Evolutionary conservation across 2,888 invertebrate genomes (phyloP).

Genomic region (Hemicrepidius hirtus): DNA sequence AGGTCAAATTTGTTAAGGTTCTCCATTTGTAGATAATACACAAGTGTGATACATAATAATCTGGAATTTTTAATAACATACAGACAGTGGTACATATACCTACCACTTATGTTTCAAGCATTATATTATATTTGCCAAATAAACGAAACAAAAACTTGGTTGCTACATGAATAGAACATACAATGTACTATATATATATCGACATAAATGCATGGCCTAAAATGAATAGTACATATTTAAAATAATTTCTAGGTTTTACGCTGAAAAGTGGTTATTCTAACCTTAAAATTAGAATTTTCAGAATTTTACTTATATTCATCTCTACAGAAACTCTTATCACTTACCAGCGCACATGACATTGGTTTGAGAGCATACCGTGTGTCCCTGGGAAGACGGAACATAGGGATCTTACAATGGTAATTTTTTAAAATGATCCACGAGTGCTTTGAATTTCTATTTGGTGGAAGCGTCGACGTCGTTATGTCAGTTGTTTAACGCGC

Average conservation of each 20-base stretch:
- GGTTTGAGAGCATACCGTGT: not conserved
- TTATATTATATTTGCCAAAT: not conserved
- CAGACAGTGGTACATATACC: not conserved
- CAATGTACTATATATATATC: not conserved
- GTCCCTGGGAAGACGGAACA: too few relatives aligned
- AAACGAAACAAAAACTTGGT: not conserved
- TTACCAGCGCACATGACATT: not conserved
- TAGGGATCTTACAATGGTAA: too few relatives aligned
- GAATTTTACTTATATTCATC: not conserved
- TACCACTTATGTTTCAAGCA: not conserved
- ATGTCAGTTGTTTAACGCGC: too few relatives aligned
- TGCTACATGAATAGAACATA: not conserved
- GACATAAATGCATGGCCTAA: not conserved
- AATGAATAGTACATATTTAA: not conserved
- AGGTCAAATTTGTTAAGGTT: not conserved
- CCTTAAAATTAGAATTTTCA: not conserved
- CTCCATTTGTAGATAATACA: not conserved
- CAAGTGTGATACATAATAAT: not conserved
- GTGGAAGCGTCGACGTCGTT: too few relatives aligned
- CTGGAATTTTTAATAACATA: not conserved
- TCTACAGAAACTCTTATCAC: not conserved
- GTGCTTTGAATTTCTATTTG: too few relatives aligned
- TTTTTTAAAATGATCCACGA: too few relatives aligned
- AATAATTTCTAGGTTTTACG: not conserved
- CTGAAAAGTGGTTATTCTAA: not conserved